phyloP scores from a whole-genome alignment of 2,113 vertebrate genomes.

The Lepus americanus region DNA sequence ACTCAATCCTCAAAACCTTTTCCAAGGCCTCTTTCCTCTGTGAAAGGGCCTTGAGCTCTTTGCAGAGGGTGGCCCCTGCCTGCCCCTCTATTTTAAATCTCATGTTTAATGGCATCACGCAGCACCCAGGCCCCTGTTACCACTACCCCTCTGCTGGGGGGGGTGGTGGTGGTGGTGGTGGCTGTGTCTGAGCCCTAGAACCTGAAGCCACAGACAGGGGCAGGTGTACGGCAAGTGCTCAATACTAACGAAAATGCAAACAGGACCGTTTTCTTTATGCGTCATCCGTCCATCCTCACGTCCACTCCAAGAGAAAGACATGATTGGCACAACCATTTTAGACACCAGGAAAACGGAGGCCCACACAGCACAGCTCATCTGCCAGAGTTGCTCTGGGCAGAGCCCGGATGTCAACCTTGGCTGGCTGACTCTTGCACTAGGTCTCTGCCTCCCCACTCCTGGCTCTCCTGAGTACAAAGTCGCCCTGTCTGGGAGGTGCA shows the following conservation, averaged over 20 bases:
- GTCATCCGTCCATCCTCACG: not conserved
- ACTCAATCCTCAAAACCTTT: slow-evolving; percentile 4
- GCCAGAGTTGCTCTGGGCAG: not conserved
- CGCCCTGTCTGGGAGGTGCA: not conserved
- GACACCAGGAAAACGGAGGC: not conserved
- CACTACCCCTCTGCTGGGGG: not conserved
- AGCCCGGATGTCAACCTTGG: not conserved
- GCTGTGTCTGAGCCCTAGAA: too few species aligned
- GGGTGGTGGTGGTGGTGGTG: not conserved
- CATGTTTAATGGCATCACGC: not conserved
- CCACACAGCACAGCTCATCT: not conserved
- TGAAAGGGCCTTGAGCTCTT: not conserved
- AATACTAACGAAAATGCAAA: not conserved
- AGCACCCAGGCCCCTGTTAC: not conserved
- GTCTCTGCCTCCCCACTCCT: too few species aligned
- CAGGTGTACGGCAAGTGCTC: not conserved
- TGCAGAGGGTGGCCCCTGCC: not conserved
- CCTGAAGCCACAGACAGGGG: too few species aligned
- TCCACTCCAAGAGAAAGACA: not conserved
- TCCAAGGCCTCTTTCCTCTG: not conserved
- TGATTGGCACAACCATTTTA: not conserved
- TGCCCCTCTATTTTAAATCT: not conserved
- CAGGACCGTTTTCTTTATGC: not conserved
- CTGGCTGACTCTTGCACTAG: not conserved
- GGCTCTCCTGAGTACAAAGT: not conserved